These are phyloP conservation scores for Podarcis siculus DNA, from an alignment of 2,797 vertebrate genomes.

Conservation along the genomic window DNA sequence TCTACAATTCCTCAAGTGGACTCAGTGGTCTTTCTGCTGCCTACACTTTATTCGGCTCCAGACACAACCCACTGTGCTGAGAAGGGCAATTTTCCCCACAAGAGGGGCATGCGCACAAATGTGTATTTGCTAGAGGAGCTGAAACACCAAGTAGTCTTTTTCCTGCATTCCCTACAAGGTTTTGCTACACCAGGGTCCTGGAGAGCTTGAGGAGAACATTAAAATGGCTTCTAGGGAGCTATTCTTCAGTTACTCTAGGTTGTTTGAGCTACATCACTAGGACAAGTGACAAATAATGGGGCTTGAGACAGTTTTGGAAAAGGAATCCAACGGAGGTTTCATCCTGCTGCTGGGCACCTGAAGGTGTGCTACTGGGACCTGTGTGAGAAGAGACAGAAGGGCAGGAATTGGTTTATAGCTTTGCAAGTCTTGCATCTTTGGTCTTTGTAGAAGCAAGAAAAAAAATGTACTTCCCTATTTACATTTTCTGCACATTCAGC, in stretches of 20 bases:
- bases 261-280: neutral
- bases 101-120: neutral
- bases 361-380: conserved; percentile 28
- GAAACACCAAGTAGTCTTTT: neutral
- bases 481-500: neutral
- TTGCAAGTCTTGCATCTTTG: accelerated
- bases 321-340: neutral
- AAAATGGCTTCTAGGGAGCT: neutral
- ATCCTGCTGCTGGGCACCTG: conserved; percentile 43
- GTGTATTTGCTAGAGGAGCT: neutral
- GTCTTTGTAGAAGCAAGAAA: neutral
- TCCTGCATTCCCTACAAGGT: too few relatives aligned
- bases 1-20: neutral
- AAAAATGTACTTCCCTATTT: neutral
- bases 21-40: neutral
- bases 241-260: neutral
- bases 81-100: neutral
- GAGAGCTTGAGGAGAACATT: neutral
- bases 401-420: neutral
- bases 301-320: neutral
- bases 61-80: neutral
- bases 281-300: neutral
- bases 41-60: neutral
- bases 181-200: neutral
- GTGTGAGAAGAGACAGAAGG: neutral